Evolutionary conservation across 1,140 invertebrate genomes (phyloP), one percentile per base, ranked within the genome.

Genomic region (Leptinotarsa lineolata): DNA sequence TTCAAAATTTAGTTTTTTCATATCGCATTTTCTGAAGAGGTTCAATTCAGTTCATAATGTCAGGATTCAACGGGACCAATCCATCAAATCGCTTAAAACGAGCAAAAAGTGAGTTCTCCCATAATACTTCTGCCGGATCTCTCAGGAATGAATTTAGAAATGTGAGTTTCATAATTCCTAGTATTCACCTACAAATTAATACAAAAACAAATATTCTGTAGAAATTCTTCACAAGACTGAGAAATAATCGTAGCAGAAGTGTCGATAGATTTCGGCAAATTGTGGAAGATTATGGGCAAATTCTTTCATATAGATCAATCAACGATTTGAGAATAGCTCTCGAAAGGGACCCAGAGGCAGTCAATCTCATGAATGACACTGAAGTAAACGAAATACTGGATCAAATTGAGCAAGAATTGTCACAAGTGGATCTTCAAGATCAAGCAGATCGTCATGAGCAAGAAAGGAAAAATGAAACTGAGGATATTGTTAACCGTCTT

Each of bases 221-320:
- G 69, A 44, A n/a, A 20, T 71, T 71, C 21, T 63, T 63, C 69
- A 71, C 16, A 11, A 61, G 69, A 39, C 60, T 71, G 58, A 71
- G 59, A 63, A 20, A 16, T 44, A 71, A 61, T 45, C 58, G 69
- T 15, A 71, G 69, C 44, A 61, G 60, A 18, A 71, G 69, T 63
- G 69, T 71, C 30, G 69, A 71, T 18, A 61, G 69, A 12, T 63
- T 71, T 18, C 22, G 69, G 6, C 59, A 63, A 63, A 61, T 71
- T 13, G 69, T 71, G 18, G 69, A 71, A 20, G 54, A 71, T 21
- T 71, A 71, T 63, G 69, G 69, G 45, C 58, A 71, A 44, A 22
- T 63, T n/a, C 63, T 71, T n/a, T 48, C 44, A 5, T 68, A 68
- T 16, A 71, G 30, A 63, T 71, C 69, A 44, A 20, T 71, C 21